Evolutionary conservation across 2,797 vertebrate genomes (phyloP), one percentile per base, ranked within the genome.

Genomic region (Clangula hyemalis): DNA sequence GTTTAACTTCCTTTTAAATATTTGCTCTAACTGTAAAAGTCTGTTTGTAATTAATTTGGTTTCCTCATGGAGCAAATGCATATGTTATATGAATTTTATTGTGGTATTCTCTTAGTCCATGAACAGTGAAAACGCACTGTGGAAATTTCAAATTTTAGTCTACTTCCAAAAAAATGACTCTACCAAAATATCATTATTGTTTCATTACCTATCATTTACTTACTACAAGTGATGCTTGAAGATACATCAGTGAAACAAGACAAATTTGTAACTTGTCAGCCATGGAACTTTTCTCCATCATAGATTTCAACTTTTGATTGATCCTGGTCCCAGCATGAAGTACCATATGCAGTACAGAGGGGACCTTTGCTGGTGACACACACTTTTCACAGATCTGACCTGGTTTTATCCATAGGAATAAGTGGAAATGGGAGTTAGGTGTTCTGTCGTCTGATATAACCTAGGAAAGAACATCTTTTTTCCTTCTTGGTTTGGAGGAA

Each of bases 301-400:
- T 24, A 32, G 60, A 41, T 83, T 76, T 83, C 41, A 65, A 30
- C 41, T 65, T 24, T 27, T 72, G 49, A 30, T 38, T 76, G 58
- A 43, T 61, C 43, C 54, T 25, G 58, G 43, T 88, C 47, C 56
- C 68, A 86, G 57, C 20, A 28, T 4, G 5, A 70, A 4, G 21
- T 15, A 32, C 12, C 4, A 1, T 6, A 14, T 6, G 1, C 39
- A 56, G 19, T 22, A 68, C 2, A 5, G 66, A 39, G 24, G 20
- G 85, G 43, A 36, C 24, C 61, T 75, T 85, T 82, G 11, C 19
- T 62, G 21, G 47, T 41, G 38, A 25, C 43, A n/a, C 14, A 56
- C 65, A 39, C 3, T 74, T 81, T 71, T 68, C 14, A 32, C 10
- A n/a, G 22, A 58, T 77, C 74, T 58, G 24, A 53, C 9, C 6